phyloP scores from a whole-genome alignment of 2,797 vertebrate genomes.

The Labroides dimidiatus region DNA sequence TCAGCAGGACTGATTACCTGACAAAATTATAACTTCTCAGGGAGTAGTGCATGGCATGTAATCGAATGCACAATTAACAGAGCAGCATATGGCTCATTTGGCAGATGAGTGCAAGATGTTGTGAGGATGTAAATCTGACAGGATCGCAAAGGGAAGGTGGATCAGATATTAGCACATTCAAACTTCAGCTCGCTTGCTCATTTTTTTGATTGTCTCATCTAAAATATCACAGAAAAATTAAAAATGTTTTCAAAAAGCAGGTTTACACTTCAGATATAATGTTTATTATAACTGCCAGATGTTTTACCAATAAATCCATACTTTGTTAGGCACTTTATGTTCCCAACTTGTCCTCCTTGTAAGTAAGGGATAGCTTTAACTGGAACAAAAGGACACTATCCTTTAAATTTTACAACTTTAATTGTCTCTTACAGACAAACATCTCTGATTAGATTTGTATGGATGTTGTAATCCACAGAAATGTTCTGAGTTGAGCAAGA shows the following conservation, averaged over 20 bases:
- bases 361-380: background rate
- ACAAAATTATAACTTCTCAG: constrained; percentile 63
- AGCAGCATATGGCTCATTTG: constrained; percentile 66
- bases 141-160: background rate
- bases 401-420: background rate
- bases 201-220: constrained; percentile 9
- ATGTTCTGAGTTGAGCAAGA: background rate
- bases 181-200: background rate
- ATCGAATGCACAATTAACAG: constrained; percentile 70
- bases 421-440: background rate
- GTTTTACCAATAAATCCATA: too few relatives aligned
- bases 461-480: background rate
- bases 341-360: background rate
- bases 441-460: background rate
- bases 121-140: constrained; percentile 39
- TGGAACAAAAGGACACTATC: too few relatives aligned
- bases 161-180: constrained; percentile 3
- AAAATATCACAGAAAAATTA: background rate
- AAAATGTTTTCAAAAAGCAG: constrained; percentile 2
- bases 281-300: too few relatives aligned
- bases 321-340: too few relatives aligned
- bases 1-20: constrained; percentile 62
- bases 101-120: constrained; percentile 42
- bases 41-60: constrained; percentile 54
- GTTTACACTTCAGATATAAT: background rate